A percentile compares a stretch with the other conserved stretches of the same genome.
phyloP scores from a whole-genome alignment of 92 coral and sea anemone species.

The Umimayanthus kanabou region DNA sequence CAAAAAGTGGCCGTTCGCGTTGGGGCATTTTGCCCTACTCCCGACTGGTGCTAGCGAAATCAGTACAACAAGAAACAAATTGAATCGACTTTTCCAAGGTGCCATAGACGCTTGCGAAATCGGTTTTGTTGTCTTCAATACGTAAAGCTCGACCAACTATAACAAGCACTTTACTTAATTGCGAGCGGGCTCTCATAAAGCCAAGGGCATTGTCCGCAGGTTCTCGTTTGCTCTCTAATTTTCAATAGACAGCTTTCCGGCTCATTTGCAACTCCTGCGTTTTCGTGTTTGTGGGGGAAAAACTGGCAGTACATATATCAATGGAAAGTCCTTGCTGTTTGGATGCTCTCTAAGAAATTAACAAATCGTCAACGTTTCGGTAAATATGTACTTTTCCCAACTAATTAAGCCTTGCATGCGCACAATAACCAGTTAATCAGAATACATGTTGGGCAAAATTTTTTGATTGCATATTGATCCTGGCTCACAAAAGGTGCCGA shows the following conservation, averaged over 20 bases:
- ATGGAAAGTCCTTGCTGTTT: background rate
- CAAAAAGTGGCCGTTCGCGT: constrained; percentile 24
- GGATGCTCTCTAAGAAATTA: background rate
- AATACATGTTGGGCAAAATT: background rate
- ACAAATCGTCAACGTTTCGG: constrained; percentile 14
- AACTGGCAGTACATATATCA: background rate
- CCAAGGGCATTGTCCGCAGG: background rate
- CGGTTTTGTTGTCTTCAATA: background rate
- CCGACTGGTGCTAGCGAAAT: background rate
- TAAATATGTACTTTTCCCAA: background rate
- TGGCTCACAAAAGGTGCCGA: background rate
- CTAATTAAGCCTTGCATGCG: background rate
- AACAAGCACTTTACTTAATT: constrained; percentile 7
- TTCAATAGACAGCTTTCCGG: background rate
- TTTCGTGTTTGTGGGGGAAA: background rate
- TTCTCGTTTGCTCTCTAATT: background rate
- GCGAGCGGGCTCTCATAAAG: constrained; percentile 11
- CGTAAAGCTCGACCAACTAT: background rate
- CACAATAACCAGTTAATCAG: background rate
- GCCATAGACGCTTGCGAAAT: background rate
- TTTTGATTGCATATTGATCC: background rate
- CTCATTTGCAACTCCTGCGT: background rate
- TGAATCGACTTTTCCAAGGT: background rate
- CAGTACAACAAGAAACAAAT: background rate
- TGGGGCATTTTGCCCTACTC: constrained; percentile 14